Percentiles rank a stretch among this genome's conserved stretches.
Conservation (phyloP, 2,113 vertebrate species). For the Piaya cayana region DNA sequence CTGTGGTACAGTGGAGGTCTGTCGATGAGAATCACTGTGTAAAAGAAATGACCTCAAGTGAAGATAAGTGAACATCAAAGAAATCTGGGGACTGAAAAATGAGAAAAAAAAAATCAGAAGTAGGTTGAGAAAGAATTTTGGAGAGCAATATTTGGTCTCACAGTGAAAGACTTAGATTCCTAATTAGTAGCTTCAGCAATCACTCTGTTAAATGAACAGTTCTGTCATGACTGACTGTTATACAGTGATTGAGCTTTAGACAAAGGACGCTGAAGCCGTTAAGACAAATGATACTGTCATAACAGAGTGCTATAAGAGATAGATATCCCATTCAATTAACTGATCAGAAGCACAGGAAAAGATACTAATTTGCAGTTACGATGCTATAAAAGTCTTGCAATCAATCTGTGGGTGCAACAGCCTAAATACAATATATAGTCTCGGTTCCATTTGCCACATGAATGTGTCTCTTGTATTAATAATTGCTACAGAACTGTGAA, state of each 20-base stretch:
- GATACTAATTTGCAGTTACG: slow-evolving; percentile 59
- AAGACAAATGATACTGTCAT: slow-evolving; percentile 57
- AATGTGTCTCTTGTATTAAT: slow-evolving; percentile 50
- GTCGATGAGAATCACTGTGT: neutral
- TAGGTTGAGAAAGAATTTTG: neutral
- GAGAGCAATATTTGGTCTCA: neutral
- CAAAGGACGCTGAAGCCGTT: slow-evolving; percentile 58
- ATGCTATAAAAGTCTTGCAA: slow-evolving; percentile 61
- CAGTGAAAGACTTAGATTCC: neutral
- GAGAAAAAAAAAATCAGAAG: neutral
- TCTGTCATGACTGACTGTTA: slow-evolving; percentile 59
- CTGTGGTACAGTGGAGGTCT: neutral
- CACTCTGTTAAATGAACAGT: slow-evolving; percentile 62
- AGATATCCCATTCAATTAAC: slow-evolving; percentile 59
- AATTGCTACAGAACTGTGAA: slow-evolving; percentile 1
- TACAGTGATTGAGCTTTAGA: slow-evolving; percentile 61
- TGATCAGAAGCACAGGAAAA: slow-evolving; percentile 47
- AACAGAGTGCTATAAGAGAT: slow-evolving; percentile 48
- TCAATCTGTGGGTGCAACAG: slow-evolving; percentile 30
- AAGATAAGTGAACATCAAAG: neutral
- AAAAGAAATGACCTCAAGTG: slow-evolving; percentile 2
- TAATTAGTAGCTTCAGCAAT: slow-evolving; percentile 25
- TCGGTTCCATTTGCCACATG: slow-evolving; percentile 8
- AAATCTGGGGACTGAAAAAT: neutral
- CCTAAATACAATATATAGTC: slow-evolving; percentile 11